phyloP scores from a whole-genome alignment of 2,888 invertebrate species.

The Pilophorus perplexus region DNA sequence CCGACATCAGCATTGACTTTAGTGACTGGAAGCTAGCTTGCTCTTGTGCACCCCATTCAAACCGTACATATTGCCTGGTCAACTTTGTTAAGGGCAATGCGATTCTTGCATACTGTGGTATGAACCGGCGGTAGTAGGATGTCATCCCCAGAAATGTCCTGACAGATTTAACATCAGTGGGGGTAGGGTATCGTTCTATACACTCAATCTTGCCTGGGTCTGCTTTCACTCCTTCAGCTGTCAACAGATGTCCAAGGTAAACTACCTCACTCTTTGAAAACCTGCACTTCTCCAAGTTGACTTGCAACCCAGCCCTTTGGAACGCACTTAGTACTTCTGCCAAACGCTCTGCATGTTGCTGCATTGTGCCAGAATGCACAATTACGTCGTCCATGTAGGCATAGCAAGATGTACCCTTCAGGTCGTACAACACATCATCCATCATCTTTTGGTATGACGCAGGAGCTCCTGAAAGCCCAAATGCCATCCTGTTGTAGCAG shows the following conservation, averaged over 20 bases:
- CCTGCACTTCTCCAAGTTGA: conserved; percentile 34
- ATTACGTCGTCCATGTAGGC: conserved; percentile 47
- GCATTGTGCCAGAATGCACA: conserved; percentile 42
- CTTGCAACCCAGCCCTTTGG: conserved; percentile 25
- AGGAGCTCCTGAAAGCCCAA: conserved; percentile 47
- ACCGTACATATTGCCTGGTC: conserved; percentile 45
- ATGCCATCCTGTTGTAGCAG: conserved; percentile 50
- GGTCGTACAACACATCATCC: conserved; percentile 49
- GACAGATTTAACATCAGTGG: conserved; percentile 35
- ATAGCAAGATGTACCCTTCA: conserved; percentile 43
- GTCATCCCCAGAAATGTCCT: conserved; percentile 51
- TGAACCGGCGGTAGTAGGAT: conserved; percentile 52
- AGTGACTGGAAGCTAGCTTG: conserved; percentile 45
- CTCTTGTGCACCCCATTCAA: conserved; percentile 45
- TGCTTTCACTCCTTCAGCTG: conserved; percentile 41
- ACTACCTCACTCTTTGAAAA: conserved; percentile 20
- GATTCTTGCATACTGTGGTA: conserved; percentile 50
- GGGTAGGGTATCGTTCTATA: conserved; percentile 34
- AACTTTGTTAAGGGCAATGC: conserved; percentile 49
- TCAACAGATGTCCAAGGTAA: conserved; percentile 44
- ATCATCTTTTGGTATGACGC: conserved; percentile 50
- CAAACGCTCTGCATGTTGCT: conserved; percentile 20
- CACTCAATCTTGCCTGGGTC: conserved; percentile 39
- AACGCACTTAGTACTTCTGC: conserved; percentile 32
- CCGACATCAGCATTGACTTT: conserved; percentile 36